Evolutionary conservation across 2,888 invertebrate genomes (phyloP).

Genomic region (Drosophila mayaguana): DNA sequence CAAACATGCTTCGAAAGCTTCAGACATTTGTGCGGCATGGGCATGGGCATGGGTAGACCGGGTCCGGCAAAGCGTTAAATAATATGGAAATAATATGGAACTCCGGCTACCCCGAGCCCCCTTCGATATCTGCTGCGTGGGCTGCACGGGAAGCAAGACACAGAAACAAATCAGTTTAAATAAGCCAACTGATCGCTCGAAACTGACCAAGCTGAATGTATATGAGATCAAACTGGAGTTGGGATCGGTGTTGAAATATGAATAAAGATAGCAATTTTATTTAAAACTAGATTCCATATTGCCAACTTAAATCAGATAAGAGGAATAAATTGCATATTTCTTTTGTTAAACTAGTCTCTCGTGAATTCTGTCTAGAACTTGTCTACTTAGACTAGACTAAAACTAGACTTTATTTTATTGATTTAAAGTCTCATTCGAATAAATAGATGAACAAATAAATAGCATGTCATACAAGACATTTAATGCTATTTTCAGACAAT

Average conservation of each 20-base stretch:
- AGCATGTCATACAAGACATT: not conserved
- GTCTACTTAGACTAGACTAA: not conserved
- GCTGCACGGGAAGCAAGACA: conserved; percentile 9
- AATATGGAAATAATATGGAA: conserved; percentile 16
- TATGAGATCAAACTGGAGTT: not conserved
- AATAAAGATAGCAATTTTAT: not conserved
- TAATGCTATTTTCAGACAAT: not conserved
- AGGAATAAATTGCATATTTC: not conserved
- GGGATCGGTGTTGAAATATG: not conserved
- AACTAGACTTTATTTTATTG: not conserved
- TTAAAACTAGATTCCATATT: not conserved
- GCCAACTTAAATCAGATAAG: no score
- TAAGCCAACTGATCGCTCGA: not conserved
- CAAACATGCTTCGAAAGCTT: conserved; percentile 23
- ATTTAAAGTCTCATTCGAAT: no score
- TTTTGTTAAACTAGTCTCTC: no score
- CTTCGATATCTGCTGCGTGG: conserved; percentile 11
- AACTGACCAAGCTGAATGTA: not conserved
- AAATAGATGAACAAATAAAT: no score
- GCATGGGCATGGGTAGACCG: conserved; percentile 8
- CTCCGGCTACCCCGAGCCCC: no score
- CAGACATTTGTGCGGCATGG: conserved; percentile 15
- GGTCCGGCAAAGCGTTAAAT: conserved; percentile 25
- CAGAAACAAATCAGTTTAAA: not conserved
- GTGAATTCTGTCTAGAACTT: not conserved